phyloP scores from a whole-genome alignment of 37 sponge, comb jelly and placozoan genomes.

The Diacarnus erythraeanus region DNA sequence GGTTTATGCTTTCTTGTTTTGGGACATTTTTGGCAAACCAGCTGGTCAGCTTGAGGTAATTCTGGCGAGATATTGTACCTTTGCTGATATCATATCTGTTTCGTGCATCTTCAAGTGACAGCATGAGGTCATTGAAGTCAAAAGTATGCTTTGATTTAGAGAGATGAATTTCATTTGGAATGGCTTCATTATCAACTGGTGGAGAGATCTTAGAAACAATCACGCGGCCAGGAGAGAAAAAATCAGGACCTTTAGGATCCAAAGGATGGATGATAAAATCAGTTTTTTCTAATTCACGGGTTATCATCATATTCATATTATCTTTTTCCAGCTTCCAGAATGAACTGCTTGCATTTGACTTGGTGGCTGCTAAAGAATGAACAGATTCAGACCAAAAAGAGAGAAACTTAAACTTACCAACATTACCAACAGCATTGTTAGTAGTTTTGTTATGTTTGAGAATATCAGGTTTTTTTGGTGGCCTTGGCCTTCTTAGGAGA shows the following conservation, averaged over 20 bases:
- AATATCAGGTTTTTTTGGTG: too few relatives aligned
- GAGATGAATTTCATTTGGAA: background rate
- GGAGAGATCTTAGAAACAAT: background rate
- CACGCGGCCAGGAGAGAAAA: conserved; percentile 50
- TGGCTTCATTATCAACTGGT: background rate
- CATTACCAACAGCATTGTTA: too few relatives aligned
- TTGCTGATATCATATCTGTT: background rate
- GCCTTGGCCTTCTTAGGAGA: conserved; percentile 54
- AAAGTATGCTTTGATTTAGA: background rate
- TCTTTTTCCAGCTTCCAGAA: too few relatives aligned
- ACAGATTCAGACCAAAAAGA: background rate
- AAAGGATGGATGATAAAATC: conserved; percentile 33
- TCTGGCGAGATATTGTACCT: conserved; percentile 56
- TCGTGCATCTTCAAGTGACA: background rate
- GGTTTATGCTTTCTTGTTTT: conserved; percentile 49
- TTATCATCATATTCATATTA: too few relatives aligned
- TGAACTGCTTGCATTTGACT: too few relatives aligned
- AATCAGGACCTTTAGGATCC: conserved; percentile 54
- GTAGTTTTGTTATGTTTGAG: too few relatives aligned
- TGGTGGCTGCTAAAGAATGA: background rate
- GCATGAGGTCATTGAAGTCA: conserved; percentile 22
- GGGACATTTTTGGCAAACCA: conserved; percentile 76
- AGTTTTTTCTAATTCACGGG: background rate
- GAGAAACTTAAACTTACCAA: too few relatives aligned
- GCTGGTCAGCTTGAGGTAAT: conserved; percentile 71